phyloP scores from a whole-genome alignment of 2,888 invertebrate genomes.

The Chaetogeoica ovagalla region DNA sequence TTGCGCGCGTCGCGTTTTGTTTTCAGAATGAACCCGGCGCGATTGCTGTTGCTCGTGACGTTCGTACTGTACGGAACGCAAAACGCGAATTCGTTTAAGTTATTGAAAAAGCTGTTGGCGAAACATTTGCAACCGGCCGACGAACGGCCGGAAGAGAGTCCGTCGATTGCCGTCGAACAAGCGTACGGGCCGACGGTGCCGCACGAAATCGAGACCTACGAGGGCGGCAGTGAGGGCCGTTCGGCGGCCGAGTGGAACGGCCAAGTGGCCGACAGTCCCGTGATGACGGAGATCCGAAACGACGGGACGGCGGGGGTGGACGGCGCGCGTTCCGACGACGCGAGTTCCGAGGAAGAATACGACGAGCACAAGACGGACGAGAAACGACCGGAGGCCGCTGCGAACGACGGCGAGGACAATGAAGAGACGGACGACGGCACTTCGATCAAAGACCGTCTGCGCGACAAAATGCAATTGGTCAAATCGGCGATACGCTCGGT shows the following conservation, averaged over 20 bases:
- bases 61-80: constrained; percentile 16
- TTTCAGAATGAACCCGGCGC: constrained; percentile 38
- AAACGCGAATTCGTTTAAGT: neutral
- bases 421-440: too few relatives aligned
- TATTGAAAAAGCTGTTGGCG: neutral
- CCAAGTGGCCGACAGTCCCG: neutral
- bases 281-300: neutral
- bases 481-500: too few relatives aligned
- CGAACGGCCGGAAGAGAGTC: neutral
- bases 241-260: neutral
- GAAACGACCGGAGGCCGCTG: too few relatives aligned
- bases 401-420: too few relatives aligned
- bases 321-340: too few relatives aligned
- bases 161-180: too few relatives aligned
- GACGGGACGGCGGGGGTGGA: neutral
- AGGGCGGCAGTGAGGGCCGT: neutral
- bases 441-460: too few relatives aligned
- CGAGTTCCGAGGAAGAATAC: neutral
- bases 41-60: constrained; percentile 13
- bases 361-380: neutral
- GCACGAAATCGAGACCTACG: too few relatives aligned
- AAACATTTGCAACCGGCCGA: neutral
- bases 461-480: too few relatives aligned
- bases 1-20: too few relatives aligned
- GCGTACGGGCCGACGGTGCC: too few relatives aligned